Base-by-base conservation (phyloP, 92 coral and sea anemone species). In the Muricea muricata region DNA sequence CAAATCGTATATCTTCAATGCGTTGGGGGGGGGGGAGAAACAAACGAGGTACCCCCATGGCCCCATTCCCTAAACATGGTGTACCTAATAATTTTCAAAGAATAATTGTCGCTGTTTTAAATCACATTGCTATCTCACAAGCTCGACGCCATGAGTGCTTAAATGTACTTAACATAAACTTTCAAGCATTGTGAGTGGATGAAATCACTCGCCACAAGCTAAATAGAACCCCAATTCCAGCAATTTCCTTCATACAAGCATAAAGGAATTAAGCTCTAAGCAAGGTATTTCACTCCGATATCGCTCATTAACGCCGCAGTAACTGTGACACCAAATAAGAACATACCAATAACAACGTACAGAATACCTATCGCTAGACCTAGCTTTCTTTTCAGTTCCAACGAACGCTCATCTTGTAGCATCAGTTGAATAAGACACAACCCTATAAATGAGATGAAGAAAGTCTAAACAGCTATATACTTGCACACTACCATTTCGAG, bases 271-370 rank as follows among this genome's bases (percentile, higher is more conserved):
- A 45, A 2, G 50, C 4, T 7, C 82, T 63, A 93, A 34, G 73
- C 82, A 23, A 86, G 29, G 13, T 84, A 83, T 61, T 88, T 88
- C 13, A 85, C 85, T 79, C 21, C 87, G 29, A 95, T 73, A 68
- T 93, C 97, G 52, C 85, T 75, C 91, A 86, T 88, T 32, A 95
- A 79, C 8, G 98, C 93, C 24, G 90, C 79, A 46, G 94, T 93
- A 73, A 93, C 98, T 1, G 98, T 93, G 70, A 89, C 95, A 0
- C 90, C 94, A 84, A 95, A 95, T 61, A 95, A 84, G 65, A 95
- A 95, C 25, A 88, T 87, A 77, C 97, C 98, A 34, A 95, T 67
- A 17, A 86, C 89, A 18, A 90, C 97, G 54, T 89, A 95, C 14
- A 85, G 21, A 13, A 88, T 80, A 34, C 97, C 97, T 21, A 93